phyloP scores from a whole-genome alignment of 2,888 invertebrate genomes.

The Tiphia femorata region DNA sequence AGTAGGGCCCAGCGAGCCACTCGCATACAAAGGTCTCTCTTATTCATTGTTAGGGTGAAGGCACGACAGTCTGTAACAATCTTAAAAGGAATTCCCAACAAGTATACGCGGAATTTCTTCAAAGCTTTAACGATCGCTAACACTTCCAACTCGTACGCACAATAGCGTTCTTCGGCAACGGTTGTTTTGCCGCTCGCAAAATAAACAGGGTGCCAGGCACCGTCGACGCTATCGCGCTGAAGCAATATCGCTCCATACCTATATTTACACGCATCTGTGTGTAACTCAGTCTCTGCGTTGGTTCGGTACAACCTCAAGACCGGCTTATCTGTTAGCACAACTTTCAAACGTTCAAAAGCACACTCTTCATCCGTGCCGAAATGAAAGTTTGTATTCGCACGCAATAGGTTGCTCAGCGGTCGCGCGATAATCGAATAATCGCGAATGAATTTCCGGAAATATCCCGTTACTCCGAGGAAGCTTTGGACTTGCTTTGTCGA shows the following conservation, averaged over 20 bases:
- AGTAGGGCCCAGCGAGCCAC: constrained; percentile 4
- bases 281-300: constrained; percentile 10
- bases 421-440: constrained; percentile 17
- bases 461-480: constrained; percentile 17
- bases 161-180: constrained; percentile 10
- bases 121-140: constrained; percentile 15
- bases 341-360: background rate
- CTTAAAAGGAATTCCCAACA: constrained; percentile 13
- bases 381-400: constrained; percentile 23
- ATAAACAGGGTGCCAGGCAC: constrained; percentile 14
- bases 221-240: constrained; percentile 10
- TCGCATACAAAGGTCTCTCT: constrained; percentile 16
- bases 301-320: background rate
- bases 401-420: background rate
- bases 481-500: constrained; percentile 7
- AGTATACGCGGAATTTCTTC: constrained; percentile 17
- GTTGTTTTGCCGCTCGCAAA: constrained; percentile 19
- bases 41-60: constrained; percentile 15
- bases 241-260: constrained; percentile 16
- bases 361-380: constrained; percentile 18
- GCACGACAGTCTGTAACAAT: constrained; percentile 18
- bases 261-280: constrained; percentile 7
- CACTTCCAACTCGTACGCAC: constrained; percentile 13
- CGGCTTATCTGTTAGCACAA: background rate
- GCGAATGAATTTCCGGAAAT: constrained; percentile 18